Percentiles rank a stretch among this genome's conserved stretches.
Conservation (phyloP, 2,888 invertebrate species). For the Endomychus coccineus region DNA sequence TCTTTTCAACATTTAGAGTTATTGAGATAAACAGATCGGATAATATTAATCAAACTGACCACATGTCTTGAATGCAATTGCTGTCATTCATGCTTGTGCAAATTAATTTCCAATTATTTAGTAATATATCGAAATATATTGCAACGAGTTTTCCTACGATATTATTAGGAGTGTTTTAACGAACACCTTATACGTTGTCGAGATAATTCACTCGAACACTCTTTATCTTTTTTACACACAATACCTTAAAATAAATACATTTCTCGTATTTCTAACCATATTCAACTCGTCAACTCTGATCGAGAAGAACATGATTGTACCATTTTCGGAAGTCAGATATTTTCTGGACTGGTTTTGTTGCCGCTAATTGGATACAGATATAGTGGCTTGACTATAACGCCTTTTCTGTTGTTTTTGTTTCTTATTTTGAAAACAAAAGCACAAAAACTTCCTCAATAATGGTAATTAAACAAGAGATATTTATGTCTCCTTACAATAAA, state of each 20-base stretch:
- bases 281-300: not conserved
- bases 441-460: not conserved
- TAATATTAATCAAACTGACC: no score
- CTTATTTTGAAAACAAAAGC: not conserved
- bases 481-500: no score
- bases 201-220: not conserved
- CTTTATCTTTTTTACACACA: constrained; percentile 1
- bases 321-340: constrained; percentile 1
- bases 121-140: no score
- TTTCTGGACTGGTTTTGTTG: not conserved
- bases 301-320: not conserved
- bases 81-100: no score
- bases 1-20: no score
- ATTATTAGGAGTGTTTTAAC: no score
- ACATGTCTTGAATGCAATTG: no score
- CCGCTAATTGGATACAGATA: constrained; percentile 1
- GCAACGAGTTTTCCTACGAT: no score
- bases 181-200: not conserved
- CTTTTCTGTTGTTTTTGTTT: not conserved
- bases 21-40: no score
- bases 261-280: not conserved
- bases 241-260: constrained; percentile 1
- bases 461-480: no score
- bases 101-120: no score
- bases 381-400: not conserved